These are phyloP conservation scores for Exephanes ischioxanthus DNA, from an alignment of 2,888 invertebrate genomes.

Conservation along the genomic window DNA sequence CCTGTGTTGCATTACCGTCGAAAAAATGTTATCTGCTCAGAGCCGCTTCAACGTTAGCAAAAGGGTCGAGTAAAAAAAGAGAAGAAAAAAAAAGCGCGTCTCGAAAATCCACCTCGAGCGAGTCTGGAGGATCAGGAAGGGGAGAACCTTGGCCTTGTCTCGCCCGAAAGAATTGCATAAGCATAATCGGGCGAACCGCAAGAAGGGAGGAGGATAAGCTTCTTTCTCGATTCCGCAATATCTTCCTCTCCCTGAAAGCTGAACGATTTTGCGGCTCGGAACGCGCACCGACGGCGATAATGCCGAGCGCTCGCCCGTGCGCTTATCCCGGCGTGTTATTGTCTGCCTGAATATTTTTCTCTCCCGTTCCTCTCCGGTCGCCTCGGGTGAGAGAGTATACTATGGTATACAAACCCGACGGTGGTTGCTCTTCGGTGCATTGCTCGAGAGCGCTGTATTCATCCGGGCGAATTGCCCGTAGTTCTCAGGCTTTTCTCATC, in stretches of 20 bases:
- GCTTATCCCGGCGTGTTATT: slow-evolving; percentile 31
- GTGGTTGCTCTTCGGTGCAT: slow-evolving; percentile 15
- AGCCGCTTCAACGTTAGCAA: background rate
- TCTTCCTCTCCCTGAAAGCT: background rate
- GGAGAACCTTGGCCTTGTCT: slow-evolving; percentile 81
- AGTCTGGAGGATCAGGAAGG: slow-evolving; percentile 37
- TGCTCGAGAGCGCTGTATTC: slow-evolving; percentile 23
- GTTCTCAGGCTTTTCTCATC: slow-evolving; percentile 65
- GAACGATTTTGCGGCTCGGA: slow-evolving; percentile 31
- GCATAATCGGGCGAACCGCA: slow-evolving; percentile 70
- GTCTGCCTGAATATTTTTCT: slow-evolving; percentile 13
- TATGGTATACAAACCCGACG: background rate
- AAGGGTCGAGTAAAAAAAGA: background rate
- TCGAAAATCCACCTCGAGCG: background rate
- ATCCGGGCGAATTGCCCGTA: slow-evolving; percentile 30
- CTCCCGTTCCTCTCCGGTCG: slow-evolving; percentile 27
- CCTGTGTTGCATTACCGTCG: no score
- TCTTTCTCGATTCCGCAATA: slow-evolving; percentile 32
- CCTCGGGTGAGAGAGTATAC: slow-evolving; percentile 27
- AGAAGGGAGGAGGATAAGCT: slow-evolving; percentile 32
- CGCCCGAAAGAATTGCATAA: slow-evolving; percentile 80
- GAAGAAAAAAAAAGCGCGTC: slow-evolving; percentile 55
- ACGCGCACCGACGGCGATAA: background rate
- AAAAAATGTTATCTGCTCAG: no score
- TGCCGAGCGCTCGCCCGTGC: background rate